Evolutionary conservation across 2,888 invertebrate species (phyloP), one percentile per base, ranked within the genome.

Genomic region (Hetaerina titia): DNA sequence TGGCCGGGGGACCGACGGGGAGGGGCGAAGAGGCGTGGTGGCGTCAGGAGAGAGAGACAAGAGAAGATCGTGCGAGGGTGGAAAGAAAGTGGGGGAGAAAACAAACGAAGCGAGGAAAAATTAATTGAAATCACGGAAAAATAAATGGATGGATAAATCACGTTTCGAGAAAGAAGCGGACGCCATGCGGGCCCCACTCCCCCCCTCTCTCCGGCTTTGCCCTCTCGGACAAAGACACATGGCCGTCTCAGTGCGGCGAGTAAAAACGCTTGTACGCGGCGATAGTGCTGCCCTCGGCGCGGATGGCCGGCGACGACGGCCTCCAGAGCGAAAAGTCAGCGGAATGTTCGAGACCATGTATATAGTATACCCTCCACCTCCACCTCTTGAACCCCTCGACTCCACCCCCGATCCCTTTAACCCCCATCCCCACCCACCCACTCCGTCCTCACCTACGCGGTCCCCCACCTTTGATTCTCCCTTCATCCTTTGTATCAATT

Each of bases 81-180:
- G 57, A 89, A 89, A 58, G 89, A 89, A 89, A 60, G 60, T 60
- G 81, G n/a, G 81, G 81, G n/a, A 11, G 81, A 15, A 58, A 69
- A 45, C 56, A 92, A 92, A 74, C 92, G 92, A 92, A 92, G 92
- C 92, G 69, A 74, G 92, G 92, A 92, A 92, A 92, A 92, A 92
- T 92, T 92, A 92, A 92, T 92, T 92, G 92, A 92, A 92, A 92
- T 92, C 92, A 92, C 92, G 92, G 92, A 92, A 92, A 92, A 92
- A 92, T 92, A 92, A 92, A 92, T 92, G 92, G 92, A 92, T 92
- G 92, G 74, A 92, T 92, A 92, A 92, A 92, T 92, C 92, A 92
- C 92, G 92, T 92, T 92, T 92, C 92, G 92, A 92, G 92, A 92
- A 92, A 92, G 92, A 57, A 45, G 56, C 69, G 74, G 92, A 69